A percentile compares a stretch with the other conserved stretches of the same genome.
Conservation (phyloP, 2,113 vertebrate genomes). For the Oxyura jamaicensis region DNA sequence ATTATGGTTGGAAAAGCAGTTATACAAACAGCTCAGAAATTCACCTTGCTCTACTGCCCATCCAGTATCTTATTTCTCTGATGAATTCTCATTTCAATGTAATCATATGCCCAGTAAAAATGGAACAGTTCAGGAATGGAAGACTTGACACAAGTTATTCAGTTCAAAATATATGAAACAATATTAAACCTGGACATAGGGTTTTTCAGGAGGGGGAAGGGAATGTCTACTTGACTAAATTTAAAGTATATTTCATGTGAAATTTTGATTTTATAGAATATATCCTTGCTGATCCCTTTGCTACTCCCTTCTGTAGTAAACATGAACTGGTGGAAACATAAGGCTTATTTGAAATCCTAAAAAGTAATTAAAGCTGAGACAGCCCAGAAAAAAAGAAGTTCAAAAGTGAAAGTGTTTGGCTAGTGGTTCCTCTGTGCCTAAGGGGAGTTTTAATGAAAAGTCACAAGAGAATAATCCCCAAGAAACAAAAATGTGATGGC, state of each 20-base stretch:
- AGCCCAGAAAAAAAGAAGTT: background rate
- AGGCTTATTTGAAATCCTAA: conserved; percentile 35
- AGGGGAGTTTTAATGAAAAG: conserved; percentile 64
- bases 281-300: background rate
- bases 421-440: conserved; percentile 16
- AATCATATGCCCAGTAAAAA: conserved; percentile 66
- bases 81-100: conserved; percentile 64
- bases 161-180: conserved; percentile 26
- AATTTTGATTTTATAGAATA: conserved; percentile 13
- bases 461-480: conserved; percentile 45
- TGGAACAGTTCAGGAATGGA: conserved; percentile 5
- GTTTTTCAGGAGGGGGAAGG: background rate
- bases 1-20: conserved; percentile 45
- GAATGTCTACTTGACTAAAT: background rate
- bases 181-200: conserved; percentile 4
- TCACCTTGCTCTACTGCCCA: conserved; percentile 53
- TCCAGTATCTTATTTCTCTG: conserved; percentile 57
- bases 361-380: conserved; percentile 59
- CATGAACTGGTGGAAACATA: background rate
- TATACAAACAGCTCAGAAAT: conserved; percentile 61
- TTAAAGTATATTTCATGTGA: background rate
- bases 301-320: background rate
- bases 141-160: conserved; percentile 37
- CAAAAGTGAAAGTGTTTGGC: background rate
- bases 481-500: conserved; percentile 40